Conservation (phyloP, 2,113 vertebrate genomes). For the Dendropsophus ebraccatus region DNA sequence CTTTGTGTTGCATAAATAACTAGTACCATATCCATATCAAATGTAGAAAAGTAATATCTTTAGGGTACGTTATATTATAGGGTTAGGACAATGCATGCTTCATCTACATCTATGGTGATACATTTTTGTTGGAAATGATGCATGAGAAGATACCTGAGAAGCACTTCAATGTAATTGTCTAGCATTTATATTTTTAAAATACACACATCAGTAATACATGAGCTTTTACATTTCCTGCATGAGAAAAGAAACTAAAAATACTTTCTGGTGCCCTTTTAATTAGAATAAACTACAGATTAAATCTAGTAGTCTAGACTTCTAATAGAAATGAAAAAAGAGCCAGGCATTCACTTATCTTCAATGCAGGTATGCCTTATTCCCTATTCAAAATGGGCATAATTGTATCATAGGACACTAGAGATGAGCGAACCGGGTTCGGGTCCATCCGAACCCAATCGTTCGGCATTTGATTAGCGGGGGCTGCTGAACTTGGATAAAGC, state of each 20-base stretch:
- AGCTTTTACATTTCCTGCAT: not conserved
- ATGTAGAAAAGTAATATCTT: not conserved
- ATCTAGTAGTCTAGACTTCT: not conserved
- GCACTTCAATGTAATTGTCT: not conserved
- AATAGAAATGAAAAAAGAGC: too few species aligned
- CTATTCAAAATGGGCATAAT: too few species aligned
- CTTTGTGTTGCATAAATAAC: constrained; percentile 15
- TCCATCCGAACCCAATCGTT: too few species aligned
- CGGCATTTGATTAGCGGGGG: too few species aligned
- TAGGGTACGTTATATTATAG: not conserved
- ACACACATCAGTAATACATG: too few species aligned
- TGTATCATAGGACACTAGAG: too few species aligned
- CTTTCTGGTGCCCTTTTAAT: not conserved
- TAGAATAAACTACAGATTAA: not conserved
- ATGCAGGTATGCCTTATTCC: too few species aligned
- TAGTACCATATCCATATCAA: constrained; percentile 1
- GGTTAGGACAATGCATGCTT: constrained; percentile 4
- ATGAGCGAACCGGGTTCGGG: too few species aligned
- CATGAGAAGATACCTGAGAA: constrained; percentile 14
- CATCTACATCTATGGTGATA: not conserved
- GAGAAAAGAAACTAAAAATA: not conserved
- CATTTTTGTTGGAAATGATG: not conserved
- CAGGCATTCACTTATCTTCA: too few species aligned
- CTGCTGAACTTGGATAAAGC: too few species aligned
- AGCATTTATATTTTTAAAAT: not conserved